Percentiles rank a stretch among this genome's conserved stretches.
These are phyloP conservation scores for Limnephilus auricula DNA, from an alignment of 2,888 invertebrate species.

Conservation along the genomic window DNA sequence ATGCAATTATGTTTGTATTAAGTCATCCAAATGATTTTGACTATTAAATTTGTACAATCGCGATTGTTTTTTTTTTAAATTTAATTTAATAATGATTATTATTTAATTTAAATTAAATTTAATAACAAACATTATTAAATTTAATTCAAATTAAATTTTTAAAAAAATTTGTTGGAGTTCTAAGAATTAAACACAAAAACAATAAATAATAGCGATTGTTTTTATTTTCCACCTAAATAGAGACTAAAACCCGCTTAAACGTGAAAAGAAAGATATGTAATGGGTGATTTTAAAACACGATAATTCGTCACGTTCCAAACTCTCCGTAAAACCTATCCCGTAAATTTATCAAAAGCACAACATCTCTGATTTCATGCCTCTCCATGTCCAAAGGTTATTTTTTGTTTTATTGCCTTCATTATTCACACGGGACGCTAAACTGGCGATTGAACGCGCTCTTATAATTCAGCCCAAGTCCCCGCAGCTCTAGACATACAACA, in stretches of 20 bases:
- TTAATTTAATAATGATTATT: too few relatives aligned
- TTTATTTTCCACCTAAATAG: not conserved
- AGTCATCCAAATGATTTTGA: not conserved
- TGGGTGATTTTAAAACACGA: not conserved
- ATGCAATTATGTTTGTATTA: not conserved
- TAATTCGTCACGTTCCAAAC: not conserved
- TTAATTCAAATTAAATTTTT: too few relatives aligned
- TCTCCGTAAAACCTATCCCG: not conserved
- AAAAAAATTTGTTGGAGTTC: too few relatives aligned
- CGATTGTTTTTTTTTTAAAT: not conserved
- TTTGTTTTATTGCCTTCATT: not conserved
- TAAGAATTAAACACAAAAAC: too few relatives aligned
- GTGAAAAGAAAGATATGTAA: not conserved
- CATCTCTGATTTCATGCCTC: not conserved
- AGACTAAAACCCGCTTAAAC: not conserved
- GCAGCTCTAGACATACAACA: conserved; percentile 9
- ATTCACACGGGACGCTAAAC: not conserved
- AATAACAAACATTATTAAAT: too few relatives aligned
- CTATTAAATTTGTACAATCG: not conserved
- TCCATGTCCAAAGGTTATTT: not conserved
- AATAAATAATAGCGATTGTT: not conserved
- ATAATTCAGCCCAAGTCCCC: conserved; percentile 4
- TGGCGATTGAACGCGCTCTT: not conserved
- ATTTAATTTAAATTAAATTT: too few relatives aligned
- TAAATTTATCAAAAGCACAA: not conserved